A percentile compares a stretch with the other conserved stretches of the same genome.
These are phyloP conservation scores for Bombus cullumanus DNA, from an alignment of 1,140 invertebrate species.

Conservation along the genomic window DNA sequence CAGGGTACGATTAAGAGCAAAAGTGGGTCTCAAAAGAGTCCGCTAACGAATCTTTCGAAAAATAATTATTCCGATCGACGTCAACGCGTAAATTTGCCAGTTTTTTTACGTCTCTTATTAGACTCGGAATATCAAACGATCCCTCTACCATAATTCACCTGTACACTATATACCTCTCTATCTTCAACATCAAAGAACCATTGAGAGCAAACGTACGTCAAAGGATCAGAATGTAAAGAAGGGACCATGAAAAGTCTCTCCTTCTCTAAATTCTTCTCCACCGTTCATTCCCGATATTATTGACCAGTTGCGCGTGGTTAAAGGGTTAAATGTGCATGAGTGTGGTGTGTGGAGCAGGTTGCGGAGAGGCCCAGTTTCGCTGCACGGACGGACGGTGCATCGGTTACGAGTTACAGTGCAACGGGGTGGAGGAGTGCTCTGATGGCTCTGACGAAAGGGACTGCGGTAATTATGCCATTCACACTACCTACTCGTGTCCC, in stretches of 20 bases:
- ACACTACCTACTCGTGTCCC: conserved; percentile 15
- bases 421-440: conserved; percentile 87
- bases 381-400: conserved; percentile 88
- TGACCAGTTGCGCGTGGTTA: neutral
- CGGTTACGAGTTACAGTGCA: conserved; percentile 85
- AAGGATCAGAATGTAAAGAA: too few relatives aligned
- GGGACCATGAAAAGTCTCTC: neutral
- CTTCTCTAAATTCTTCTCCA: neutral
- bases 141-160: too few relatives aligned
- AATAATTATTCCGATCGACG: too few relatives aligned
- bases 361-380: conserved; percentile 86
- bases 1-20: neutral
- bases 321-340: conserved; percentile 73
- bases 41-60: too few relatives aligned
- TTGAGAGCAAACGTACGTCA: too few relatives aligned
- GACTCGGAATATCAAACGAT: too few relatives aligned
- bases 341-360: conserved; percentile 82
- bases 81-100: too few relatives aligned
- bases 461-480: conserved; percentile 87
- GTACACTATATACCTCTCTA: too few relatives aligned
- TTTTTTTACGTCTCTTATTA: too few relatives aligned
- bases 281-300: neutral
- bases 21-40: too few relatives aligned
- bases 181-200: too few relatives aligned
- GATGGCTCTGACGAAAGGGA: conserved; percentile 89